Evolutionary conservation across 2,888 invertebrate genomes (phyloP), one percentile per base, ranked within the genome.

Genomic region (Polydrusus cervinus): DNA sequence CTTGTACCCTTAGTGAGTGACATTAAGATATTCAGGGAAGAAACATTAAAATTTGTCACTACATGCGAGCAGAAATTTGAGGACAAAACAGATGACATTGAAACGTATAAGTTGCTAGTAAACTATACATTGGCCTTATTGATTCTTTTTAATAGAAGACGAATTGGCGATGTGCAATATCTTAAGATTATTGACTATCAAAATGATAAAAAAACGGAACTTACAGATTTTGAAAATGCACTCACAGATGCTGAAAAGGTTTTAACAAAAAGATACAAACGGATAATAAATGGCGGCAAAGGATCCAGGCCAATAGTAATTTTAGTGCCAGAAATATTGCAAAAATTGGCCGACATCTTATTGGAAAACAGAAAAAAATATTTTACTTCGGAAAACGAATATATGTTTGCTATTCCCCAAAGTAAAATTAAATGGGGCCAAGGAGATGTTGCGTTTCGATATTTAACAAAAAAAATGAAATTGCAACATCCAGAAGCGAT

Each of bases 371-470:
- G 81, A 66, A 18, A 34, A 43, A 81, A 81, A 65, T 82, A 79
- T 70, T 81, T 82, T 66, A n/a, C 75, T 8, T n/a, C 69, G 5
- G 79, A 81, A n/a, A 82, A 83, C 71, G 78, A 80, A n/a, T 83
- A 81, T 49, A 67, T 83, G 43, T 83, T 83, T 78, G 80, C 81
- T 5, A 65, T 76, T 6, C 81, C 80, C 9, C 72, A 71, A 8
- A 81, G 81, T 53, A 79, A 55, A 47, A 76, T 82, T 14, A 77
- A 80, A 75, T 82, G 80, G 82, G 81, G 79, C 49, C 76, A 80
- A 77, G 81, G 80, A 10, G 81, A 82, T 73, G 79, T 82, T 8
- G 81, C 82, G 8, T 79, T 82, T 38, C 62, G 79, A 67, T 74
- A 53, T 30, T 70, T 82, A 13, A 60, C 78, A 2, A 79, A 75